phyloP scores from a whole-genome alignment of 2,888 invertebrate genomes.

The Cephus pulcher region DNA sequence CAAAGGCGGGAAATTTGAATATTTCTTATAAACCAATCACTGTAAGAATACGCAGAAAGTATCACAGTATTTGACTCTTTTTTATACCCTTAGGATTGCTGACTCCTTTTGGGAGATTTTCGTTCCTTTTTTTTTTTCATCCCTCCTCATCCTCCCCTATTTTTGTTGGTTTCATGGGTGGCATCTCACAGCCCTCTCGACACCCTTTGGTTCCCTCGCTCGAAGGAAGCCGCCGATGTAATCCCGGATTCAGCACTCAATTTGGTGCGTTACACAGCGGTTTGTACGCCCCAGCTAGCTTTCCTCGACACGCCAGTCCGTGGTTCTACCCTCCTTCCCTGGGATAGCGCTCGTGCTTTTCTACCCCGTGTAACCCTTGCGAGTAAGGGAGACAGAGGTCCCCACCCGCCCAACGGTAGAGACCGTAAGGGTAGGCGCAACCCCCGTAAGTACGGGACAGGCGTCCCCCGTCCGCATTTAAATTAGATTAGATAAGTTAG shows the following conservation, averaged over 20 bases:
- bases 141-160: constrained; percentile 2
- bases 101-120: constrained; percentile 9
- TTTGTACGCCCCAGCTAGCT: constrained; percentile 53
- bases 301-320: constrained; percentile 24
- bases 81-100: not conserved
- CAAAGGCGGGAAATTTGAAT: not conserved
- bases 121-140: constrained; percentile 5
- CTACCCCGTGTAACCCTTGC: constrained; percentile 13
- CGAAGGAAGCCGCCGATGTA: constrained; percentile 47
- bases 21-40: not conserved
- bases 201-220: constrained; percentile 34
- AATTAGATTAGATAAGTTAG: constrained; percentile 66
- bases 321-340: not conserved
- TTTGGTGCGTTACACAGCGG: constrained; percentile 63
- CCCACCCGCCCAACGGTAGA: constrained; percentile 21
- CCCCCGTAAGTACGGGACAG: constrained; percentile 10
- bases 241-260: constrained; percentile 66
- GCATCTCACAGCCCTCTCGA: constrained; percentile 17
- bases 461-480: constrained; percentile 52
- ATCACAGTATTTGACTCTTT: not conserved
- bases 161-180: constrained; percentile 19
- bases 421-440: constrained; percentile 14
- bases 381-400: not conserved
- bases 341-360: constrained; percentile 17
- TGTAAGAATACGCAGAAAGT: not conserved